Percentiles rank a stretch among this genome's conserved stretches.
phyloP scores from a whole-genome alignment of 2,888 invertebrate genomes.

The Lochmaea crataegi region DNA sequence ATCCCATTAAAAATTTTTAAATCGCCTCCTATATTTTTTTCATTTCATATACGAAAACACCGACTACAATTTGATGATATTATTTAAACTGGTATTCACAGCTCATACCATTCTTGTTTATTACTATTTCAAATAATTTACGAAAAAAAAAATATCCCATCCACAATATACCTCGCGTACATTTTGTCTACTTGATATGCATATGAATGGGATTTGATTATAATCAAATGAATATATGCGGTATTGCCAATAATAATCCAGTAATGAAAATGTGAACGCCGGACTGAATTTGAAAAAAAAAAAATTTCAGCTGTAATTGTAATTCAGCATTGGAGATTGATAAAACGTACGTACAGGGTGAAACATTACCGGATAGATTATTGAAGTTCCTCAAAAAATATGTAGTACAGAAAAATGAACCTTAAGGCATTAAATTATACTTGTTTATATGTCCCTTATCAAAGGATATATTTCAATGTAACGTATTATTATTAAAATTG shows the following conservation, averaged over 20 bases:
- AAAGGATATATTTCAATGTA: no score
- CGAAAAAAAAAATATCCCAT: slow-evolving; percentile 1
- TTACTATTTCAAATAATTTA: background rate
- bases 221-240: slow-evolving; percentile 40
- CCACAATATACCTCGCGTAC: no score
- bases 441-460: no score
- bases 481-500: no score
- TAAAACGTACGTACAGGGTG: background rate
- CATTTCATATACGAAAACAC: no score
- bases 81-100: background rate
- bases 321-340: slow-evolving; percentile 11
- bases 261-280: slow-evolving; percentile 40
- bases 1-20: no score
- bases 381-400: background rate
- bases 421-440: no score
- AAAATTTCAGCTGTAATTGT: slow-evolving; percentile 36
- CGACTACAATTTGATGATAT: background rate
- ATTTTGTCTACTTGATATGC: slow-evolving; percentile 28
- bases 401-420: no score
- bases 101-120: background rate
- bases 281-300: slow-evolving; percentile 31
- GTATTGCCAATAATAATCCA: slow-evolving; percentile 37
- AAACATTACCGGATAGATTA: background rate
- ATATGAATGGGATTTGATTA: slow-evolving; percentile 41
- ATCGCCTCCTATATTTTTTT: no score